phyloP scores from a whole-genome alignment of 2,113 vertebrate genomes.

The Menidia beryllina region DNA sequence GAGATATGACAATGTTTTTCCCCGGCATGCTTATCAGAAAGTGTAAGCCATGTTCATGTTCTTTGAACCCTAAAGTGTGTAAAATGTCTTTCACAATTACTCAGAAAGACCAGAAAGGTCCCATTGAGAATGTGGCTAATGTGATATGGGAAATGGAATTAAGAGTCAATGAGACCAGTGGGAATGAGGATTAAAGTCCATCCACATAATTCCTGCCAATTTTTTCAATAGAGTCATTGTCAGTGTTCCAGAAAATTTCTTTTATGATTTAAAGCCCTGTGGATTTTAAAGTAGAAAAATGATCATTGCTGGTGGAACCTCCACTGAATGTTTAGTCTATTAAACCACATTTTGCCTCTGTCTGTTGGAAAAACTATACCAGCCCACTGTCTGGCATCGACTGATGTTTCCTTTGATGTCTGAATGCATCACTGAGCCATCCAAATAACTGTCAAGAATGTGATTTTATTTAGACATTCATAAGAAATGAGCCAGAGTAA shows the following conservation, averaged over 20 bases:
- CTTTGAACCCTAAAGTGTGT: constrained; percentile 25
- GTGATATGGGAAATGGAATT: constrained; percentile 17
- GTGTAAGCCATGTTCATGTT: constrained; percentile 31
- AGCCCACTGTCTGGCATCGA: constrained; percentile 61
- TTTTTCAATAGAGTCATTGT: constrained; percentile 52
- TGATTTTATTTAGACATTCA: constrained; percentile 55
- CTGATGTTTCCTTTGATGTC: constrained; percentile 67
- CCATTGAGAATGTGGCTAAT: constrained; percentile 10
- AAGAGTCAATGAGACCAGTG: constrained; percentile 32
- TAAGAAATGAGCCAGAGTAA: constrained; percentile 36
- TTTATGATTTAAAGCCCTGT: constrained; percentile 43
- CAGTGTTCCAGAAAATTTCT: constrained; percentile 49
- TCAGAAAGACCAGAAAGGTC: neutral
- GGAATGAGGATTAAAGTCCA: constrained; percentile 49
- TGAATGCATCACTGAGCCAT: constrained; percentile 43
- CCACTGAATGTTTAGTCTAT: constrained; percentile 68
- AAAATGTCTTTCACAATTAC: neutral
- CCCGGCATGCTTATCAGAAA: constrained; percentile 32
- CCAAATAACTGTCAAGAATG: constrained; percentile 63
- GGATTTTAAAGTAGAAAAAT: constrained; percentile 58
- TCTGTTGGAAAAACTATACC: constrained; percentile 61
- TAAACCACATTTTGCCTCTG: constrained; percentile 52
- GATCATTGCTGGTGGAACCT: constrained; percentile 46
- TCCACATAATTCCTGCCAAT: constrained; percentile 37
- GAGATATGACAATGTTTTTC: constrained; percentile 1